Evolutionary conservation across 2,888 invertebrate genomes (phyloP), one percentile per base, ranked within the genome.

Genomic region (Calliopum simillimum): DNA sequence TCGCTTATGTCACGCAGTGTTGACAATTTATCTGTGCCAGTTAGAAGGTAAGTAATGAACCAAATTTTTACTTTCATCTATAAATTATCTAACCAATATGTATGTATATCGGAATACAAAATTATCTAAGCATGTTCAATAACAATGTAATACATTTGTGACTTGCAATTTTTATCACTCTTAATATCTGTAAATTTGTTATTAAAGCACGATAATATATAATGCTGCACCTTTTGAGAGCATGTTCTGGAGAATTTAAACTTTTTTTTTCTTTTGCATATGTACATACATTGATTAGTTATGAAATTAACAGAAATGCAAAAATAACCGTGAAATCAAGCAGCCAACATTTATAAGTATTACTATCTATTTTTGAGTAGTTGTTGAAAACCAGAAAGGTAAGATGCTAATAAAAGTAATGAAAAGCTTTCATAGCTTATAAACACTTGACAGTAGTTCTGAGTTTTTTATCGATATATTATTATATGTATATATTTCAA

Each of bases 1-100:
- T 87, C 88, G 77, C 86, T 86, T 87, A 89, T 92, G 85, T 90
- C 90, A 83, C 87, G 90, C 85, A 90, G 90, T 84, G 89, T 89
- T 80, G 91, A 91, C 86, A 90, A 89, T 87, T 88, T 90, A 86
- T 88, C 89, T 81, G 89, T 89, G 71, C 83, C 88, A 81, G 80
- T 82, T 68, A 89, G 89, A 80, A 89, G 91, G 91, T 91, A 89
- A 88, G 87, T 86, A 79, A n/a, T 77, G 74, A 69, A 65, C 56
- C 13, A 25, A 8, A 21, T 14, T 19, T 53, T 53, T 5, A 11
- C 13, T 23, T 23, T 53, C 21, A 53, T 53, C 14, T 13, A 53
- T 53, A 23, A 49, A 53, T 53, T 53, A 53, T 21, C 23, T 19
- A 53, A 4, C 23, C 6, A 21, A n/a, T n/a, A n/a, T n/a, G n/a